Evolutionary conservation across 2,797 vertebrate species (phyloP).

Genomic region (Acrossocheilus fasciatus): DNA sequence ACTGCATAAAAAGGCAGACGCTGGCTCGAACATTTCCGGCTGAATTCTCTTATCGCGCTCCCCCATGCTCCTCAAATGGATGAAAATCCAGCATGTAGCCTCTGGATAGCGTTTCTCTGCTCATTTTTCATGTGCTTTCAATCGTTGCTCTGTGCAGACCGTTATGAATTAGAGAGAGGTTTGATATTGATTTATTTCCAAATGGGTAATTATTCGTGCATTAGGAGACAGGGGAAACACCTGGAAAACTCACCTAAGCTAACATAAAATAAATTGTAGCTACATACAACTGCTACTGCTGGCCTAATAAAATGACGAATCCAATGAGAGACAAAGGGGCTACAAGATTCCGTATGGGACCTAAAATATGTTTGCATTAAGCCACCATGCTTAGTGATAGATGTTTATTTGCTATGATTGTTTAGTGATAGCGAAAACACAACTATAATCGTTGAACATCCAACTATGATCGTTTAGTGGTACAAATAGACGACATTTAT

Average conservation of each 20-base stretch:
- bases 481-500: neutral
- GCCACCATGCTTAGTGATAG: neutral
- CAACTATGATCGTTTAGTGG: neutral
- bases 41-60: slow-evolving; percentile 66
- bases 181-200: slow-evolving; percentile 76
- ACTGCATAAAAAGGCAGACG: slow-evolving; percentile 53
- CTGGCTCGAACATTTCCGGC: slow-evolving; percentile 63
- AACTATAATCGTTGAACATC: neutral
- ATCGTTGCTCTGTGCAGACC: slow-evolving; percentile 66
- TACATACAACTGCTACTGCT: slow-evolving; percentile 30
- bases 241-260: slow-evolving; percentile 45
- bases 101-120: slow-evolving; percentile 66
- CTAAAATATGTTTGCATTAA: neutral
- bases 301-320: slow-evolving; percentile 36
- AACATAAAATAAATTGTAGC: slow-evolving; percentile 30
- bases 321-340: slow-evolving; percentile 25
- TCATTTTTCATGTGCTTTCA: slow-evolving; percentile 73
- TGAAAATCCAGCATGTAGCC: slow-evolving; percentile 61
- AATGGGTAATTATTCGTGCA: slow-evolving; percentile 68
- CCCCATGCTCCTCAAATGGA: slow-evolving; percentile 57
- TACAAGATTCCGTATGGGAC: slow-evolving; percentile 5
- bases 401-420: neutral
- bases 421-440: neutral
- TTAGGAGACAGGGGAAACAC: slow-evolving; percentile 65
- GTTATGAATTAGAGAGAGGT: slow-evolving; percentile 73